These are phyloP conservation scores for Ammospiza maritima DNA, from an alignment of 2,797 vertebrate genomes.

Conservation along the genomic window DNA sequence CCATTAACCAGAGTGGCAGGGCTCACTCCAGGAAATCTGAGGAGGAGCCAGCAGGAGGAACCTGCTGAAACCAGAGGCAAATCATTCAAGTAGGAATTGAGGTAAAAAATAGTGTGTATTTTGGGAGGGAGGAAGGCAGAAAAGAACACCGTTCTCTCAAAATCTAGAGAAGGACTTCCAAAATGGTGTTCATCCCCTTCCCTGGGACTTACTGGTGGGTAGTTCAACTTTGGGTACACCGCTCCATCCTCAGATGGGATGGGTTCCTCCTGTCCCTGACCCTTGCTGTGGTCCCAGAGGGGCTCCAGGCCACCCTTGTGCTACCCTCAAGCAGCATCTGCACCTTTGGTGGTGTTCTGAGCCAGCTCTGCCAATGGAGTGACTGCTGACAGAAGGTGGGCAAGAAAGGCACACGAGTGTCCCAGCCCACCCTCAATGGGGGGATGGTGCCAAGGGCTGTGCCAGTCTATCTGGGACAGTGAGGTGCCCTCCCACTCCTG, in stretches of 20 bases:
- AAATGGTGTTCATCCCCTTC: background rate
- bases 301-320: background rate
- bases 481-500: fast-evolving
- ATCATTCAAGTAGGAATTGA: background rate
- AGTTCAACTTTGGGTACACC: background rate
- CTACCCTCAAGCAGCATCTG: background rate
- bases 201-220: background rate
- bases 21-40: fast-evolving
- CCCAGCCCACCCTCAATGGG: fast-evolving
- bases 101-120: background rate
- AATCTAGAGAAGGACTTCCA: background rate
- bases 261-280: background rate
- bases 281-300: background rate
- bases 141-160: background rate
- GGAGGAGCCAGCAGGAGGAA: background rate
- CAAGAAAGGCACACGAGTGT: background rate
- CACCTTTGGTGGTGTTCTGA: background rate
- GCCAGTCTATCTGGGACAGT: background rate
- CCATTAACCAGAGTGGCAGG: background rate
- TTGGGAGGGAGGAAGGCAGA: background rate
- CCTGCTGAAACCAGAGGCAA: background rate
- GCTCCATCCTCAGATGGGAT: background rate
- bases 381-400: fast-evolving
- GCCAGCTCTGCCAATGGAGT: background rate
- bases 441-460: background rate